Base-by-base conservation (phyloP, 2,113 vertebrate genomes). In the Aix galericulata region DNA sequence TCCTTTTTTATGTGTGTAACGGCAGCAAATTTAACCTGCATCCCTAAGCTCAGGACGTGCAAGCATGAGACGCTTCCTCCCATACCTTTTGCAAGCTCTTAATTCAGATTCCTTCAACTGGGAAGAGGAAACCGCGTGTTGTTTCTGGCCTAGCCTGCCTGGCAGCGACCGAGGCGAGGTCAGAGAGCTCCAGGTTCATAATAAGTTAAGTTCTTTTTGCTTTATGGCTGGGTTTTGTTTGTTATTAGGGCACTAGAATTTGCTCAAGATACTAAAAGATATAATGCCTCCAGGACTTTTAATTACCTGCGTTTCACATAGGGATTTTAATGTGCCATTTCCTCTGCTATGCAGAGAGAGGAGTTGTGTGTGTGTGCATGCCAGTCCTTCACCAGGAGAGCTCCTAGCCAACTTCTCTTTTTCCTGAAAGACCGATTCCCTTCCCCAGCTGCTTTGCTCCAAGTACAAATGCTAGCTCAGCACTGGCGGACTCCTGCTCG, bases 401-500 rank as follows among this genome's bases (percentile, higher is more conserved):
- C 84, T 83, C 68, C 84, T 76, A 60, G 84, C 87, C 84, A 95
- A 32, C 25, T 71, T 66, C 50, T 83, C 85, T 89, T 93, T 87
- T 32, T 87, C 71, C 63, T 87, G 69, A 78, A 88, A 76, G 73
- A 27, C 38, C 1, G 2, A 82, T 93, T 95, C 78, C 38, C 64
- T 92, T 86, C 44, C 52, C 56, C 62, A 71, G 63, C 88, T 94
- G 93, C 90, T 95, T 81, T 95, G 84, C 72, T 97, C 86, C 27
- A 21, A 73, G 80, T 82, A 84, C 88, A 94, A 88, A 76, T 94
- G 96, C 97, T 97, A 95, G 95, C 82, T 97, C 94, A 97, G 97
- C 69, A 0, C 67, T 71, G 94, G 71, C 96, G 75, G 92, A 74
- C 15, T 74, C 93, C 71, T 73, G 68, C 94, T 82, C 36, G 77